These are phyloP conservation scores for Ophonus ardosiacus DNA, from an alignment of 2,888 invertebrate species.

Conservation along the genomic window DNA sequence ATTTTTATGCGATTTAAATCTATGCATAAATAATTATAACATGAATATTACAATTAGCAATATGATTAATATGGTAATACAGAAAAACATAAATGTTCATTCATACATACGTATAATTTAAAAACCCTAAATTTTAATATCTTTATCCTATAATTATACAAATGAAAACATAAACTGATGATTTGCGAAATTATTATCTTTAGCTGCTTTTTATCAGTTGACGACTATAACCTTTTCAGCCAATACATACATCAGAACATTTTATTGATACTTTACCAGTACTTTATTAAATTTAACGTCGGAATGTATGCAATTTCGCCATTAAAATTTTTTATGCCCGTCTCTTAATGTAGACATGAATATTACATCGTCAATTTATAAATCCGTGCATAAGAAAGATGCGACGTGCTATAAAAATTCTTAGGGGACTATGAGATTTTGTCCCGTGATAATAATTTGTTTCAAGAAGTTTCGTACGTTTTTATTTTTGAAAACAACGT, in stretches of 20 bases:
- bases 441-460: neutral
- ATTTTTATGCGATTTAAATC: too few species aligned
- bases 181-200: neutral
- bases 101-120: neutral
- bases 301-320: conserved; percentile 22
- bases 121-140: neutral
- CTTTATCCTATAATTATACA: neutral
- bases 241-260: conserved; percentile 22
- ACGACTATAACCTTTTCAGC: conserved; percentile 8
- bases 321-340: conserved; percentile 22
- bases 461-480: neutral
- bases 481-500: neutral
- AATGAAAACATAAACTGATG: neutral
- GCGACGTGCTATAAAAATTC: conserved; percentile 24
- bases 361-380: conserved; percentile 32
- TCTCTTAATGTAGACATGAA: conserved; percentile 25
- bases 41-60: too few species aligned
- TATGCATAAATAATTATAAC: too few species aligned
- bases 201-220: neutral
- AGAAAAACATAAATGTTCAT: neutral
- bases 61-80: too few species aligned
- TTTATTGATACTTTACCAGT: conserved; percentile 29
- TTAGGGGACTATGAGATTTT: neutral
- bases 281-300: conserved; percentile 23
- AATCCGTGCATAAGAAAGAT: conserved; percentile 24